Evolutionary conservation across 2,888 invertebrate species (phyloP).

Genomic region (Spisula solida): DNA sequence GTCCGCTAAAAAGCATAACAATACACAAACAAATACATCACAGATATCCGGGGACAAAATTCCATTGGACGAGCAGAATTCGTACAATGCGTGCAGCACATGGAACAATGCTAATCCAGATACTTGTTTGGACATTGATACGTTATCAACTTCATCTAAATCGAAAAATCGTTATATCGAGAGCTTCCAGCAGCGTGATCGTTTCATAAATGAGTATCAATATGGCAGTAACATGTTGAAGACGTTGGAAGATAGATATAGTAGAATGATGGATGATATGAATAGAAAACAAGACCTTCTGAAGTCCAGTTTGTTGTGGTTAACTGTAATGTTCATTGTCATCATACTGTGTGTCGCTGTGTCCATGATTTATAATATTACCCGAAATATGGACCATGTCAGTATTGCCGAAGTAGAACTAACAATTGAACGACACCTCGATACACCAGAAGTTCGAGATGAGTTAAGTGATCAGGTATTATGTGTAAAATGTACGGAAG

Average conservation of each 20-base stretch:
- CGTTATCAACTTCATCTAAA: not conserved
- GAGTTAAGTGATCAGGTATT: not conserved
- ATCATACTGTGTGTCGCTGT: conserved; percentile 4
- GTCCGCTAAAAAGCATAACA: not conserved
- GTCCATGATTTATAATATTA: not conserved
- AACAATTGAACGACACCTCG: not conserved
- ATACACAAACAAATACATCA: not conserved
- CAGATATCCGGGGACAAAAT: not conserved
- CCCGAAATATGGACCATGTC: not conserved
- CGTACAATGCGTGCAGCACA: not conserved
- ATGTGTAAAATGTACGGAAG: not conserved
- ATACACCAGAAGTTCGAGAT: not conserved
- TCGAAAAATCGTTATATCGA: not conserved
- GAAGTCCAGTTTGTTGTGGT: not conserved
- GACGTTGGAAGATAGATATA: not conserved
- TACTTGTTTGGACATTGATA: not conserved
- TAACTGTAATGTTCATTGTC: not conserved
- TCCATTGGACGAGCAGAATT: not conserved
- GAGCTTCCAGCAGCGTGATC: not conserved
- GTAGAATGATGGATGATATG: not conserved
- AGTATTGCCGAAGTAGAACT: not conserved
- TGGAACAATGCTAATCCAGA: not conserved
- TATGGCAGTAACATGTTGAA: not conserved
- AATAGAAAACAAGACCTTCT: not conserved
- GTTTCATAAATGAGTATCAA: not conserved